Base-by-base conservation (phyloP, 2,113 vertebrate species). In the Cacatua alba region DNA sequence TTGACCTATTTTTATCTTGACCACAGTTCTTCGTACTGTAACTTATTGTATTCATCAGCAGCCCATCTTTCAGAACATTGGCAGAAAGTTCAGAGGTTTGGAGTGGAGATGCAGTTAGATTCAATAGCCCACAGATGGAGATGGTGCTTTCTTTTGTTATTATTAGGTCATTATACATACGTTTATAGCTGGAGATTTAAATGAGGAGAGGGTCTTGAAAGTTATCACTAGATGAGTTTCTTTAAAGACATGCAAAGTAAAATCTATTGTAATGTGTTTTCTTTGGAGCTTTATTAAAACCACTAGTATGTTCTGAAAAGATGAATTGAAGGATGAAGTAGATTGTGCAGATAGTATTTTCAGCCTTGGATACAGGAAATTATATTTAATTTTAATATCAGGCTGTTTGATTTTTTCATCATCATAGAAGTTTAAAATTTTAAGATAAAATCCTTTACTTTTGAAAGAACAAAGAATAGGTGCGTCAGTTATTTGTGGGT, bases 51-150 rank as follows among this genome's bases (percentile, higher is more conserved):
- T 39, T 81, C 7, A 37, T 4, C 29, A 59, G 23, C 28, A 82
- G 55, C 41, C 49, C 33, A 21, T 48, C 29, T 86, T 67, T 86
- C 62, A 55, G 44, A 75, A 75, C 6, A 11, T 0, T 44, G 39
- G 23, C 37, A 71, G 44, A 44, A 81, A 75, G n/a, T 90, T 86
- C 41, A 60, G 31, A 53, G 35, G 8, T 52, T 74, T 85, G 31
- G 57, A 60, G 46, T 17, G 53, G 20, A 88, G 68, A 37, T 88
- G 90, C 44, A 94, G 44, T 92, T 82, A 69, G 88, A 62, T n/a
- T 60, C 14, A 44, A 7, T 15, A 81, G 43, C 82, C 90, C 76
- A 81, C 95, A 96, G 95, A 79, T 95, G 77, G 92, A 85, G 83
- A 87, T 89, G 86, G 41, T 94, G 65, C 74, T 91, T 91, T 86